phyloP scores from a whole-genome alignment of 2,113 vertebrate species.

The Gobius niger region DNA sequence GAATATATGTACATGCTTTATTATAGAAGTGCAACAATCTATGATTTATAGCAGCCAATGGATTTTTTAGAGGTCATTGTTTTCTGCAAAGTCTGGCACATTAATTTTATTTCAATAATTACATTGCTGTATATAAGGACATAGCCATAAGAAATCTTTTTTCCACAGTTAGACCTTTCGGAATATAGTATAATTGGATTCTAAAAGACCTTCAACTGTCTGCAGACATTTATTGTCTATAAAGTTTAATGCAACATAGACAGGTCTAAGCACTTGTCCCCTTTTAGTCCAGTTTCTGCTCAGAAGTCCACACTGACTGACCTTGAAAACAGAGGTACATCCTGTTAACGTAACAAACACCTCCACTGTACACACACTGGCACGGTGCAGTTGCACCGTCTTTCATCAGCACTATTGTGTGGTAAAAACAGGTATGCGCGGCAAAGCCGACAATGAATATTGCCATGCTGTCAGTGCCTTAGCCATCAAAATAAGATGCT shows the following conservation, averaged over 20 bases:
- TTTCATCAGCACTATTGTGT: constrained; percentile 68
- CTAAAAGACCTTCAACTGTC: neutral
- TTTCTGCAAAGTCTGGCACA: neutral
- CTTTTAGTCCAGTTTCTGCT: neutral
- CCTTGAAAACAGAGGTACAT: constrained; percentile 8
- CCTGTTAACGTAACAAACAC: constrained; percentile 2
- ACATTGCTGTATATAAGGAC: neutral
- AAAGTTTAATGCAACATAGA: neutral
- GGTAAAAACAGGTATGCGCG: constrained; percentile 56
- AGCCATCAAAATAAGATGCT: constrained; percentile 57
- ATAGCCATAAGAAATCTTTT: neutral
- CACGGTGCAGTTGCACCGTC: constrained; percentile 46
- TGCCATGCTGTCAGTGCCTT: constrained; percentile 51
- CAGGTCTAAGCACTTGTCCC: neutral
- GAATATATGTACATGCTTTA: neutral
- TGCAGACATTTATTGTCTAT: neutral
- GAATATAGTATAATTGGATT: neutral
- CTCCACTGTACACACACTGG: neutral
- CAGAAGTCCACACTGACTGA: neutral
- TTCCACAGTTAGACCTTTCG: neutral
- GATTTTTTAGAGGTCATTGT: neutral
- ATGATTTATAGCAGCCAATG: neutral
- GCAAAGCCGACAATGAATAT: constrained; percentile 53
- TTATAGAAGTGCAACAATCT: neutral
- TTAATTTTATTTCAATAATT: neutral